Percentiles rank a stretch among this genome's conserved stretches.
These are phyloP conservation scores for Amniataba percoides DNA, from an alignment of 2,797 vertebrate genomes.

Conservation along the genomic window DNA sequence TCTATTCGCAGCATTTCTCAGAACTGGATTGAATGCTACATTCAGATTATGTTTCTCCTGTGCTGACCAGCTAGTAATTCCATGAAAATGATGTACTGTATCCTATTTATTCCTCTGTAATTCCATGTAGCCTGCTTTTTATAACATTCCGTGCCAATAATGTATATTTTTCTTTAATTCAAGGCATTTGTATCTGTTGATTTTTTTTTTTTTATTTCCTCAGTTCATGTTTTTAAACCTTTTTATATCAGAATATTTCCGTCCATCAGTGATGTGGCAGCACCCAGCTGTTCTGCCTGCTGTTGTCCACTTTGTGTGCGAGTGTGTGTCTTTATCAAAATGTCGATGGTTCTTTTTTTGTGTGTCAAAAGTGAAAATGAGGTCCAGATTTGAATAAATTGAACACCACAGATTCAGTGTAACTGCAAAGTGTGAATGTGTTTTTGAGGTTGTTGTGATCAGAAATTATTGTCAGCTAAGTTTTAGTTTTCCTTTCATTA, in stretches of 20 bases:
- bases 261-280: constrained; percentile 50
- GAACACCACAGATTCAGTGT: constrained; percentile 37
- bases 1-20: background rate
- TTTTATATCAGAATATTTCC: constrained; percentile 44
- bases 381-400: constrained; percentile 79
- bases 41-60: constrained; percentile 43
- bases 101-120: constrained; percentile 19
- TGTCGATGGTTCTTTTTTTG: constrained; percentile 47
- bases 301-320: constrained; percentile 54
- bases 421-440: background rate
- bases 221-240: constrained; percentile 13
- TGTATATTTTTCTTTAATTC: constrained; percentile 33
- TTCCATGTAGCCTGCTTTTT: constrained; percentile 51
- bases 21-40: constrained; percentile 29
- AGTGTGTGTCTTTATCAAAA: constrained; percentile 56
- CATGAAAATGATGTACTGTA: constrained; percentile 43
- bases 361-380: constrained; percentile 69
- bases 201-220: constrained; percentile 31
- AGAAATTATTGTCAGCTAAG: background rate
- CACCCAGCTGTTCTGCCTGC: constrained; percentile 56
- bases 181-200: constrained; percentile 28
- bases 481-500: background rate
- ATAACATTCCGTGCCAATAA: constrained; percentile 68
- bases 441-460: background rate
- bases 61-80: constrained; percentile 30